Base-by-base conservation (phyloP, 2,797 vertebrate genomes). In the Chrysocyon brachyurus region DNA sequence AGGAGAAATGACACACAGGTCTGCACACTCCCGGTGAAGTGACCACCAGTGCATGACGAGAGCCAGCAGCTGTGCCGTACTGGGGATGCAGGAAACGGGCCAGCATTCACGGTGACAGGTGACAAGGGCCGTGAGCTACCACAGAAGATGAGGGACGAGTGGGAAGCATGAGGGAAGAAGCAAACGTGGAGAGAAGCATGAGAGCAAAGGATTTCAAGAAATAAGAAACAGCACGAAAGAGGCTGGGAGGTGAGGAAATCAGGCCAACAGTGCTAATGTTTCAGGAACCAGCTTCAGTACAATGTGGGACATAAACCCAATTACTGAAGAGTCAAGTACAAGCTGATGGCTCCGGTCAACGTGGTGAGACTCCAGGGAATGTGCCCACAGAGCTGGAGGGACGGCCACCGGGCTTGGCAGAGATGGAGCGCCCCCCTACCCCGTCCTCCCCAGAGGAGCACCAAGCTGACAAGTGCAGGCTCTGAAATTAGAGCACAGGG, bases 101-200 rank as follows among this genome's bases (percentile, higher is more conserved):
- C 52, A 8, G n/a, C 12, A 6, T 16, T 31, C 31, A 6, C 0
- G 1, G 68, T 12, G 68, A 24, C 19, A 1, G 6, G 33, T 36
- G 33, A 70, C 19, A 3, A 3, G 21, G 68, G 66, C 4, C 19
- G 19, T 11, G 33, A 57, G 12, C 24, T n/a, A 9, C 22, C 24
- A 0, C 31, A n/a, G 81, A 56, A 66, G 24, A 24, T 0, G 5
- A 0, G 6, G 46, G 77, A 19, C 0, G 10, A 21, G 5, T 2
- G 28, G 56, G 10, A 16, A 21, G 28, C 10, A 7, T 46, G 26
- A 11, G 3, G 31, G 36, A 33, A 1, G n/a, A 22, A 56, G 12
- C 68, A 6, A 12, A 22, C 10, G 19, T 21, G 33, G 7, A 28
- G 21, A 70, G 52, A 85, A 56, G 52, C 33, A 14, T 0, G 24